Conservation (phyloP, 2,113 vertebrate genomes). For the Stigmatopora argus region DNA sequence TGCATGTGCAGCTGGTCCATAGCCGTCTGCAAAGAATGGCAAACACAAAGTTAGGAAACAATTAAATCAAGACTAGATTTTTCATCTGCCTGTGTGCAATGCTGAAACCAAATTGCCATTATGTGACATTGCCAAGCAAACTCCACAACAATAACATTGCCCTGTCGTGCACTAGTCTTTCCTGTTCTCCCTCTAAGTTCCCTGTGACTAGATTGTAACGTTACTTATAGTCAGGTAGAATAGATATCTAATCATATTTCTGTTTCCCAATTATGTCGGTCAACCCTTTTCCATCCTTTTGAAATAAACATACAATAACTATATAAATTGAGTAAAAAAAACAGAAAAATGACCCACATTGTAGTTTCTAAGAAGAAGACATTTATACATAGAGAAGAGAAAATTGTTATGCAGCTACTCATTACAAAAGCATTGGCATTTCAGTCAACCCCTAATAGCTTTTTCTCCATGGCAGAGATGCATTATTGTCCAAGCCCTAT, state of each 20-base stretch:
- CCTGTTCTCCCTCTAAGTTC: too few relatives aligned
- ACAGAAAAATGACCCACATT: too few relatives aligned
- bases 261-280: too few relatives aligned
- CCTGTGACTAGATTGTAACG: too few relatives aligned
- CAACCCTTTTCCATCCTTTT: too few relatives aligned
- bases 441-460: background rate
- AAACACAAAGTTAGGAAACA: conserved; percentile 18
- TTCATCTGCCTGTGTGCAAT: conserved; percentile 11
- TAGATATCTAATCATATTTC: too few relatives aligned
- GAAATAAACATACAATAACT: too few relatives aligned
- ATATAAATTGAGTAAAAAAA: background rate
- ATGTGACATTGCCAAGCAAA: background rate
- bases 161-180: too few relatives aligned
- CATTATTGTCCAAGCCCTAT: conserved; percentile 1
- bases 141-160: conserved; percentile 2
- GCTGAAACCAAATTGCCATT: conserved; percentile 3
- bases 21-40: conserved; percentile 78
- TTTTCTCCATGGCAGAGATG: conserved; percentile 1
- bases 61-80: conserved; percentile 18
- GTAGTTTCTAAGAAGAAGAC: background rate
- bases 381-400: background rate
- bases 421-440: conserved; percentile 8
- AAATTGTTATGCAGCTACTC: background rate
- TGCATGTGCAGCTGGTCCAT: conserved; percentile 99
- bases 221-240: too few relatives aligned